Evolutionary conservation across 2,797 vertebrate genomes (phyloP).

Genomic region (Molothrus aeneus): DNA sequence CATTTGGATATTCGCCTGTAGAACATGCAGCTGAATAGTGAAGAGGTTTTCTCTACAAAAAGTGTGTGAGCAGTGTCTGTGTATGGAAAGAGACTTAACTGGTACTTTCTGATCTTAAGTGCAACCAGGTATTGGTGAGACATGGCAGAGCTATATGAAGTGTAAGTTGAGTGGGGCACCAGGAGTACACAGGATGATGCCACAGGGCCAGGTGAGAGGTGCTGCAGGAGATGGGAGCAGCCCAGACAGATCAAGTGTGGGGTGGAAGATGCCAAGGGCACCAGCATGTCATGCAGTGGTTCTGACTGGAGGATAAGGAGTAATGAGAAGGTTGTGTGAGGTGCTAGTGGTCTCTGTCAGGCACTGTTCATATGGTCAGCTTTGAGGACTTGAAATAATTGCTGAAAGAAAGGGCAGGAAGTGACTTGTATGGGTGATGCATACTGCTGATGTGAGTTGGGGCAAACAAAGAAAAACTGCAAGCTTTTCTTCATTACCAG

Average conservation of each 20-base stretch:
- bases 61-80: neutral
- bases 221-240: neutral
- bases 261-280: neutral
- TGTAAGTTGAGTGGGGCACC: neutral
- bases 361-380: neutral
- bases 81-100: neutral
- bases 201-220: neutral
- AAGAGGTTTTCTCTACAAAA: neutral
- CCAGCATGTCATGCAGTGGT: neutral
- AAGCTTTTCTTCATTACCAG: neutral
- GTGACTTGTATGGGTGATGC: neutral
- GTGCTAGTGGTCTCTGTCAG: neutral
- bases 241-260: neutral
- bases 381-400: neutral
- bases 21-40: conserved; percentile 11
- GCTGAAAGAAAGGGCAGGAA: neutral
- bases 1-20: conserved; percentile 15
- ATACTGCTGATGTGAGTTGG: conserved; percentile 9
- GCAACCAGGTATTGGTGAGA: neutral
- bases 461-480: neutral
- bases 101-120: neutral
- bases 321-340: neutral
- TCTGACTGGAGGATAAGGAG: neutral
- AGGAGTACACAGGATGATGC: neutral
- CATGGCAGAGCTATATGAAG: neutral